Conservation (phyloP, 2,113 vertebrate species). For the Thinocorus orbignyianus region DNA sequence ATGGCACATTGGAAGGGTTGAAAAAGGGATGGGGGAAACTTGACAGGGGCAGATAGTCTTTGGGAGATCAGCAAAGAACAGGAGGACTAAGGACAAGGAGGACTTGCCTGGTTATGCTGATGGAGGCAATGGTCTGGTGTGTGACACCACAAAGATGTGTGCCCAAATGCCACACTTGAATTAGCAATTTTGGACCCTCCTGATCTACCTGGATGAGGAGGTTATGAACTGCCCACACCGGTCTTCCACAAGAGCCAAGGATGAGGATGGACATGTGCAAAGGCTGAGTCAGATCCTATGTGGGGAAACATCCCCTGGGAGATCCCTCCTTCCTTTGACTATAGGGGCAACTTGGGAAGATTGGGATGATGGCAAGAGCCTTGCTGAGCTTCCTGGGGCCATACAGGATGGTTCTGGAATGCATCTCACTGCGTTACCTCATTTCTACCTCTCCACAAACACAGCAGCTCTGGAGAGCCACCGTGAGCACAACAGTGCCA, state of each 20-base stretch:
- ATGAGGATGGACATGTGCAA: not conserved
- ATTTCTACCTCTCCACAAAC: not conserved
- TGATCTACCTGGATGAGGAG: fast-evolving
- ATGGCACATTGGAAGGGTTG: no score
- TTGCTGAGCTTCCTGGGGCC: not conserved
- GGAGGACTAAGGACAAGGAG: not conserved
- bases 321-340: not conserved
- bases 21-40: not conserved
- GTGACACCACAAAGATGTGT: not conserved
- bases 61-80: not conserved
- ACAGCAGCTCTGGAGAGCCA: not conserved
- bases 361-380: not conserved
- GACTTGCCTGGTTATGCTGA: not conserved
- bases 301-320: not conserved
- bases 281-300: not conserved
- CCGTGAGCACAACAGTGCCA: not conserved
- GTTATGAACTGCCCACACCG: fast-evolving
- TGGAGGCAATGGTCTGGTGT: not conserved
- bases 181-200: not conserved
- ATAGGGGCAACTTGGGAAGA: not conserved
- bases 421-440: not conserved
- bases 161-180: fast-evolving
- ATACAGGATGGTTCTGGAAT: not conserved
- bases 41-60: not conserved
- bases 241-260: not conserved